These are phyloP conservation scores for Phataginus tetradactyla DNA, from an alignment of 2,797 vertebrate species.

Conservation along the genomic window DNA sequence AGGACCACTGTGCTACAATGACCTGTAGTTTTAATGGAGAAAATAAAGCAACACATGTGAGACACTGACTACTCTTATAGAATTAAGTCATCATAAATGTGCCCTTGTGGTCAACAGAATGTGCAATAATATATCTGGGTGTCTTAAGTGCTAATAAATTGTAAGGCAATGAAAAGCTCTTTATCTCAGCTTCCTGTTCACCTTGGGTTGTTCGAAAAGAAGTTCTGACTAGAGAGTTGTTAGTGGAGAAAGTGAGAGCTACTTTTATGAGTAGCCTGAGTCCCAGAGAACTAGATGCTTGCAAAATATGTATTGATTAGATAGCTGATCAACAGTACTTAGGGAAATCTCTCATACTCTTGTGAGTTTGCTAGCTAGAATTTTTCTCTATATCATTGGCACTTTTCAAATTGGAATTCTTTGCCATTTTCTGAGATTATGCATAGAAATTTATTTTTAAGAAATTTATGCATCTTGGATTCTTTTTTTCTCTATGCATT, in stretches of 20 bases:
- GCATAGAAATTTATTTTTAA: constrained; percentile 25
- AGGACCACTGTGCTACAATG: not conserved
- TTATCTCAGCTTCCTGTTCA: not conserved
- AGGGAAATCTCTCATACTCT: not conserved
- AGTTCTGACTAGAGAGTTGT: not conserved
- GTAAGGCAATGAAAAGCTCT: not conserved
- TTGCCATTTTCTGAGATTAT: constrained; percentile 9
- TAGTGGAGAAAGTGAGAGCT: not conserved
- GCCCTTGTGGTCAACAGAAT: not conserved
- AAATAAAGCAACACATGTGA: not conserved
- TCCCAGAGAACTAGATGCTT: not conserved
- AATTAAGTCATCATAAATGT: not conserved
- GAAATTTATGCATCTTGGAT: not conserved
- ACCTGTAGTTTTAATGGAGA: not conserved
- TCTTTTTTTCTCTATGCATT: constrained; percentile 6
- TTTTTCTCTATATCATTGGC: not conserved
- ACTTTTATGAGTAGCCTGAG: not conserved
- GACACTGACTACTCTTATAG: not conserved
- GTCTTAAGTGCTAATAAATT: constrained; percentile 7
- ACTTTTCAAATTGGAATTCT: not conserved
- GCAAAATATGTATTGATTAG: not conserved
- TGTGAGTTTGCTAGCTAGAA: not conserved
- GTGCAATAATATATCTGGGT: not conserved
- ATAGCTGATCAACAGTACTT: not conserved
- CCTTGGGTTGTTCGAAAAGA: not conserved